Evolutionary conservation across 2,888 invertebrate genomes (phyloP).

Genomic region (Pseudoips prasinana): DNA sequence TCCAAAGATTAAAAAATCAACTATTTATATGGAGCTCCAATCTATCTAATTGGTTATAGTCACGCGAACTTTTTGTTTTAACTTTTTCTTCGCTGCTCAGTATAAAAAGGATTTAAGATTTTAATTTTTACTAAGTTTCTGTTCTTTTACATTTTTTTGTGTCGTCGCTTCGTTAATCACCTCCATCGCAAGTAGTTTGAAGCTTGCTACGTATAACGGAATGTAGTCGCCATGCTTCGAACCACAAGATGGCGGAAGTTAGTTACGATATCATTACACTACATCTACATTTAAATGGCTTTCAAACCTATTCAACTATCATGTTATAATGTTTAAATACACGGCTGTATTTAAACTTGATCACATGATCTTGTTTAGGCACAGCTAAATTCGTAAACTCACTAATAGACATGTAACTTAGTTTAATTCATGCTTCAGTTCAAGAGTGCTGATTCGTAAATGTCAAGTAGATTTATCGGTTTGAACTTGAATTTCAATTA

Average conservation of each 20-base stretch:
- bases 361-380: no score
- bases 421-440: no score
- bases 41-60: slow-evolving; percentile 26
- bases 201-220: slow-evolving; percentile 48
- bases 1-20: slow-evolving; percentile 18
- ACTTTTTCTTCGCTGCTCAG: slow-evolving; percentile 9
- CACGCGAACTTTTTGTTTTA: slow-evolving; percentile 29
- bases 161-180: slow-evolving; percentile 40
- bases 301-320: no score
- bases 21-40: slow-evolving; percentile 24
- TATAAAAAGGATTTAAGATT: slow-evolving; percentile 12
- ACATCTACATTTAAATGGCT: slow-evolving; percentile 23
- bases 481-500: no score
- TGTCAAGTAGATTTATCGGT: no score
- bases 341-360: no score
- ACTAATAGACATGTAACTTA: no score
- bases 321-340: no score
- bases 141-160: slow-evolving; percentile 1
- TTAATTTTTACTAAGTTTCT: not conserved
- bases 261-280: slow-evolving; percentile 30
- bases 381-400: no score
- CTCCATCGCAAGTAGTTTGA: slow-evolving; percentile 27
- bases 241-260: slow-evolving; percentile 39
- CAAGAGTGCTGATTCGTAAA: no score
- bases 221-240: slow-evolving; percentile 38